Percentiles rank a stretch among this genome's conserved stretches.
These are phyloP conservation scores for Falco punctatus DNA, from an alignment of 2,113 vertebrate species.

Conservation along the genomic window DNA sequence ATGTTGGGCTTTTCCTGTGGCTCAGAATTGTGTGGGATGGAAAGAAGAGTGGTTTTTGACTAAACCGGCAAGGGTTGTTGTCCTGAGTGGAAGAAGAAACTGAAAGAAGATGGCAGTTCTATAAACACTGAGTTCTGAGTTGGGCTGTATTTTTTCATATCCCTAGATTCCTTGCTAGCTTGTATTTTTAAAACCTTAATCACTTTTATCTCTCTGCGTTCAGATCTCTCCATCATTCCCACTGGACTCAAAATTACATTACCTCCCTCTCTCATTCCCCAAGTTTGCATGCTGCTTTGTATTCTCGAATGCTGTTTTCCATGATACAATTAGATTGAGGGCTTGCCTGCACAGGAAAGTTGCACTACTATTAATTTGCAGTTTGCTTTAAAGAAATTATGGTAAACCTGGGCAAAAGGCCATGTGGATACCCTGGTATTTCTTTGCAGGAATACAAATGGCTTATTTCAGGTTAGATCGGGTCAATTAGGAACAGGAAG, in stretches of 20 bases:
- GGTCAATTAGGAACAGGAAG: slow-evolving; percentile 41
- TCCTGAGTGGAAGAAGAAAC: accelerated
- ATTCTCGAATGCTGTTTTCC: slow-evolving; percentile 26
- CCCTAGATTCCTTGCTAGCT: background rate
- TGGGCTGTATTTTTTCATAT: background rate
- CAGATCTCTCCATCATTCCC: background rate
- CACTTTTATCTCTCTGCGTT: background rate
- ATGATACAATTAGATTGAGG: slow-evolving; percentile 49
- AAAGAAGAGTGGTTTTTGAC: background rate
- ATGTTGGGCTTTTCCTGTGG: background rate
- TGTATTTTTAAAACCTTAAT: background rate
- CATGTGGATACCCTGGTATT: slow-evolving; percentile 38
- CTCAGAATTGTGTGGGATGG: background rate
- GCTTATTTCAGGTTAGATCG: slow-evolving; percentile 42
- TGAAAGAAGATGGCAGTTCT: background rate
- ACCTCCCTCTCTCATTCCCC: background rate
- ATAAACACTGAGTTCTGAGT: background rate
- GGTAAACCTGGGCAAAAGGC: slow-evolving; percentile 53
- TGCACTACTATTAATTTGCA: slow-evolving; percentile 35
- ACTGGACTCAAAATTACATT: background rate
- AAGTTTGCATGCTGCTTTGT: background rate
- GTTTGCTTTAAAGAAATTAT: slow-evolving; percentile 47
- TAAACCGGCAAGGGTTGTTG: background rate
- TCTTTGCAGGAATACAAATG: slow-evolving; percentile 21
- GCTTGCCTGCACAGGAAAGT: slow-evolving; percentile 64